Evolutionary conservation across 2,113 vertebrate species (phyloP), one percentile per base, ranked within the genome.

Genomic region (Excalfactoria chinensis): DNA sequence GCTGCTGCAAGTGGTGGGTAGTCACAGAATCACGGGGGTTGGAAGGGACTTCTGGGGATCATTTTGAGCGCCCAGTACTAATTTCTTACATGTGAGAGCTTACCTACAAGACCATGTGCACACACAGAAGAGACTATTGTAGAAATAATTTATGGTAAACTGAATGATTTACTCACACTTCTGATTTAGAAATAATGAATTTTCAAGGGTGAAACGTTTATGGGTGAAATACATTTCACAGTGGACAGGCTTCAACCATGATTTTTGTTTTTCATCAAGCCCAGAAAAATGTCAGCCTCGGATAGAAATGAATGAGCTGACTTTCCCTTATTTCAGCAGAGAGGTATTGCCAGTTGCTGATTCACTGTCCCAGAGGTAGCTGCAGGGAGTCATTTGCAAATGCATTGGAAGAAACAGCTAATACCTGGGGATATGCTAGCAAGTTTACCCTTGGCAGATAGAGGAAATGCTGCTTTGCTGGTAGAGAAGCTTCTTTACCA

Each of bases 261-360:
- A 37, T 60, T 92, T 76, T 90, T 80, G 51, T 90, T 86, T 92
- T 82, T 22, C 15, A 73, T 92, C 55, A 76, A 84, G 51, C 15
- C 34, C 60, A 55, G 74, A 76, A 63, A 79, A 70, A 89, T 76
- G 80, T 91, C 37, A 67, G 2, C 25, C 46, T 70, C 59, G 41
- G 62, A 30, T 5, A 76, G 49, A 89, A 95, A 76, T 46, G 17
- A 72, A 84, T 32, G 10, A 62, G 8, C 34, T 78, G 56, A 37
- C 19, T 0, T 80, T 37, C 62, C 30, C 6, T 34, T 89, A 34
- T 86, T 93, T 77, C 51, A 83, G 37, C 26, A 53, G 55, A 7
- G 35, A 80, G 15, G 4, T 74, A 32, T 79, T 84, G 21, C 83
- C 64, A 87, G 23, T 44, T 68, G n/a, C 19, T 75, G 79, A 93